Conservation (phyloP, 2,888 invertebrate genomes). For the Drosophila basisetae region DNA sequence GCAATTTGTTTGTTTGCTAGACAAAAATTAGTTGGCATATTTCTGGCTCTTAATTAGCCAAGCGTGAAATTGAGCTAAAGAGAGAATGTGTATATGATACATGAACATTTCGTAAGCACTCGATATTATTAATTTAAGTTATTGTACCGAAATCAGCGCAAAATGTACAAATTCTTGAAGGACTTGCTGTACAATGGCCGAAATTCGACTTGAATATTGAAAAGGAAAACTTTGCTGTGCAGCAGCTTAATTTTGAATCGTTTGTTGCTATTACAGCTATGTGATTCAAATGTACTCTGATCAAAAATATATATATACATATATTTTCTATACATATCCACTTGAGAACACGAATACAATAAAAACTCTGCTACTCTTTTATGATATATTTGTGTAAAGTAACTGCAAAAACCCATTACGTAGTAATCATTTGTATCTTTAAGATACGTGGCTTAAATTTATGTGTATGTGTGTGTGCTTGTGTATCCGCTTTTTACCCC, state of each 20-base stretch:
- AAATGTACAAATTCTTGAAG: neutral
- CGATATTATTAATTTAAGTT: neutral
- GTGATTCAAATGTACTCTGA: neutral
- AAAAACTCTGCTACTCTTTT: neutral
- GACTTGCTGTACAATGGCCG: neutral
- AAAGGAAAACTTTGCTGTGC: neutral
- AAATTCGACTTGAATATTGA: neutral
- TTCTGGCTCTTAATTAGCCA: constrained; percentile 76
- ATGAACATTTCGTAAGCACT: constrained; percentile 27
- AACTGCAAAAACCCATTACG: constrained; percentile 20
- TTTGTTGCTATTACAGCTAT: neutral
- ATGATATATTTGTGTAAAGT: constrained; percentile 21
- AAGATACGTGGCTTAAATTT: constrained; percentile 35
- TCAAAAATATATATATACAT: neutral
- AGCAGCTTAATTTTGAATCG: no score
- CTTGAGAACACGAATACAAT: constrained; percentile 2
- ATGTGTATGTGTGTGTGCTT: constrained; percentile 5
- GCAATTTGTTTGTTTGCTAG: constrained; percentile 65
- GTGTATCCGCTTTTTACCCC: constrained; percentile 11
- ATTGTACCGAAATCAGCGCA: neutral
- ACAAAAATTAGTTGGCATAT: constrained; percentile 77
- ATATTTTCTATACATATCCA: neutral
- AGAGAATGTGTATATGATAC: neutral
- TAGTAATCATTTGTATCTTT: constrained; percentile 39
- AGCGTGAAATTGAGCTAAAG: constrained; percentile 73